A percentile compares a stretch with the other conserved stretches of the same genome.
phyloP scores from a whole-genome alignment of 2,113 vertebrate species.

The Crocuta crocuta region DNA sequence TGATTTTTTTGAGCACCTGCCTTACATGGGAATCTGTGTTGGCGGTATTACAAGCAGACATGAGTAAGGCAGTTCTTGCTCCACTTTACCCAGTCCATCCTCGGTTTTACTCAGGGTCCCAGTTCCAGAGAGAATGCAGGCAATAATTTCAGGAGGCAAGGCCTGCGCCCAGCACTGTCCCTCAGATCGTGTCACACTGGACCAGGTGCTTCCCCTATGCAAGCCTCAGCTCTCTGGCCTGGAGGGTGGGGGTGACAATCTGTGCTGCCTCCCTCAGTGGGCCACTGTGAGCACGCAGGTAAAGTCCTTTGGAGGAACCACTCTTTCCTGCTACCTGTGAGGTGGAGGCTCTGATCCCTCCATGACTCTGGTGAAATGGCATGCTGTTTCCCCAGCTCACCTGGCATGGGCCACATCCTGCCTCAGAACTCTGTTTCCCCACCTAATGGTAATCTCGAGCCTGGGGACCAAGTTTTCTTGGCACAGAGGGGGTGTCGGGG shows the following conservation, averaged over 20 bases:
- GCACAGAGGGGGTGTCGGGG: not conserved
- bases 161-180: not conserved
- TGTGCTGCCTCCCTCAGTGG: not conserved
- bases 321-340: not conserved
- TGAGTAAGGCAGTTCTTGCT: not conserved
- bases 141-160: not conserved
- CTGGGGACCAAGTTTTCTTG: not conserved
- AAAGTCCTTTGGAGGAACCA: not conserved
- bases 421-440: not conserved
- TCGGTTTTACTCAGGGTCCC: not conserved
- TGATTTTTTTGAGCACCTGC: not conserved
- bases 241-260: not conserved
- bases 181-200: not conserved
- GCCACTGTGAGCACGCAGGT: not conserved
- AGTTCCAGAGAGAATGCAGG: not conserved
- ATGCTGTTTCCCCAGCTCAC: fast-evolving
- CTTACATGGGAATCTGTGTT: not conserved
- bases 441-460: not conserved
- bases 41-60: not conserved
- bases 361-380: not conserved
- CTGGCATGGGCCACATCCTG: not conserved
- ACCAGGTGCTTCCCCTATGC: not conserved
- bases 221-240: not conserved
- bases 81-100: not conserved
- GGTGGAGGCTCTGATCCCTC: not conserved